Evolutionary conservation across 2,113 vertebrate genomes (phyloP), one percentile per base, ranked within the genome.

Genomic region (Bungarus multicinctus): DNA sequence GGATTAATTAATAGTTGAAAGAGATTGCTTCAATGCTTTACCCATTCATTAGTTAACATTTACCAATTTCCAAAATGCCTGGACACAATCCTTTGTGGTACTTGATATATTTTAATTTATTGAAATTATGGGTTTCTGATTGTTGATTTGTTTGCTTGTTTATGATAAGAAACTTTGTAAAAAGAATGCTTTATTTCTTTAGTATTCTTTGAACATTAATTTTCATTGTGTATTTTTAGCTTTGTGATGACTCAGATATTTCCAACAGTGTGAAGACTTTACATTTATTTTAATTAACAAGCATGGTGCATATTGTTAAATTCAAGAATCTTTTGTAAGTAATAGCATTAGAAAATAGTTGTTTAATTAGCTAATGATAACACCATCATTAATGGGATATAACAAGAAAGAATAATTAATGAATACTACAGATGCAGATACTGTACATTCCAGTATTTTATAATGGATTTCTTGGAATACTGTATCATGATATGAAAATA

Each of bases 321-420:
- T 92, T 89, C 94, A 53, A 1, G 25, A 85, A 43, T 97, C 45
- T 92, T 96, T 95, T 96, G 91, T 93, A 96, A 97, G 94, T 91
- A 92, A 95, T 85, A 96, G 95, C 94, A 92, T 96, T 96, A 95
- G 96, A 97, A 98, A 98, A 97, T 97, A 97, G 96, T 93, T 96
- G 94, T 96, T 89, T 94, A 93, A 95, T 94, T 94, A 96, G 93
- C 92, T 92, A 93, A 47, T 88, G 90, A 92, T 96, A 93, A 89
- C 92, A 93, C 93, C 95, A 91, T 94, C 97, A 97, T 96, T 97
- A 96, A 96, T 95, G 96, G 97, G 95, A 97, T 96, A 97, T 95
- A 92, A 94, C 95, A 93, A 94, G 94, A 96, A 94, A 96, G 94
- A 97, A 96, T 98, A 95, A 98, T 97, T 96, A 97, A 94, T 88